Base-by-base conservation (phyloP, 1,140 invertebrate genomes). In the Macrobrachium rosenbergii region DNA sequence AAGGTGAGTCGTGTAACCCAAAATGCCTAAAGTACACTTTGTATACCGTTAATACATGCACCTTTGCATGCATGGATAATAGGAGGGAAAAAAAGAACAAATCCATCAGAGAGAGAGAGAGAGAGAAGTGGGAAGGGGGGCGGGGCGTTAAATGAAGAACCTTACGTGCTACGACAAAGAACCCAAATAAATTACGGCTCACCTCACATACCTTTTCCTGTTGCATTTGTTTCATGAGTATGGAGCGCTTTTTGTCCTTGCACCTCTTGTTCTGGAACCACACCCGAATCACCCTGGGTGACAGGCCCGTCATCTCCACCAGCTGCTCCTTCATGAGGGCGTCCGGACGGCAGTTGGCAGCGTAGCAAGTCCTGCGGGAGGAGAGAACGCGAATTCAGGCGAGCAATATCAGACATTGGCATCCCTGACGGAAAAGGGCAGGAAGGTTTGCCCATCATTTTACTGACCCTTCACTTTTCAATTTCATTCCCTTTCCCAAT, bases 261-360 rank as follows among this genome's bases (percentile, higher is more conserved):
- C 98, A 99, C 58, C 99, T 93, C 92, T 99, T 99, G 93, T 99
- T 99, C 93, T 99, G 97, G 93, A 99, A 99, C 98, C 98, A 99
- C 21, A 99, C 98, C 91, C 98, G 94, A 90, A 99, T 99, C 83
- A 99, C 98, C 23, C 98, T 93, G 2, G 98, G 98, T 90, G 96
- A 98, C 5, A 99, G 94, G 0, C 97, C 95, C 0, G 99, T 99
- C 98, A 99, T 99, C 92, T 99, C 99, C 14, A 99, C 98, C 82
- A 99, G 93, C 92, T 99, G 98, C 92, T 99, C 99, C 93, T 99
- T 99, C 98, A 99, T 99, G 45, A 99, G 94, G 14, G 98, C 98
- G 93, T 99, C 99, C 14, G 99, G 99, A 73, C 99, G 93, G 59
- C 98, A 98, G 93, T 99, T 99, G 62, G 97, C 97, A 69, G 96